Percentiles rank a stretch among this genome's conserved stretches.
phyloP scores from a whole-genome alignment of 2,797 vertebrate genomes.

The Brotula barbata region DNA sequence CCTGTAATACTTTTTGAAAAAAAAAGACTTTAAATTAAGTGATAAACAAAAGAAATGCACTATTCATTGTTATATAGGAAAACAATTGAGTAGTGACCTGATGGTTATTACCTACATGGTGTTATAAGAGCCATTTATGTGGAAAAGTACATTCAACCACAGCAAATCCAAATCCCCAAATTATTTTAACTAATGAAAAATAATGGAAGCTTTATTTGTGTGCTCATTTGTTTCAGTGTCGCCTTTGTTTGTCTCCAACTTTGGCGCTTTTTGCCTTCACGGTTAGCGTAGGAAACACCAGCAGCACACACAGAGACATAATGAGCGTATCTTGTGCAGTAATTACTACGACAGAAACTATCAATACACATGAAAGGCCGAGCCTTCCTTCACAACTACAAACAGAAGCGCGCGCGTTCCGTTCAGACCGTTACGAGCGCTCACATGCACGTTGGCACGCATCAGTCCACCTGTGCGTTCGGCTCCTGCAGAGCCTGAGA shows the following conservation, averaged over 20 bases:
- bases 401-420: no score
- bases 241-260: constrained; percentile 30
- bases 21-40: constrained; percentile 11
- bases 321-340: constrained; percentile 56
- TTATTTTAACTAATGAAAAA: constrained; percentile 31
- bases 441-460: neutral
- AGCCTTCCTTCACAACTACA: constrained; percentile 12
- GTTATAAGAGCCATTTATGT: constrained; percentile 6
- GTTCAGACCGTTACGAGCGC: neutral
- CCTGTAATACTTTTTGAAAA: constrained; percentile 8
- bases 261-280: constrained; percentile 50
- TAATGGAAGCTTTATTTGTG: constrained; percentile 40
- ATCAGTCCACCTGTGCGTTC: constrained; percentile 59
- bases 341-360: constrained; percentile 56
- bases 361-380: constrained; percentile 48
- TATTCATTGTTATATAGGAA: constrained; percentile 2
- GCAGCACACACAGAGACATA: constrained; percentile 37
- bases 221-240: constrained; percentile 46
- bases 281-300: constrained; percentile 37
- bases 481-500: constrained; percentile 40
- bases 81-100: neutral
- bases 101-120: constrained; percentile 15
- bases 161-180: constrained; percentile 38
- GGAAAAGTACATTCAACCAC: constrained; percentile 23
- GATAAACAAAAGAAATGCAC: constrained; percentile 7